Percentiles rank a stretch among this genome's conserved stretches.
Evolutionary conservation across 2,888 invertebrate species (phyloP).

Genomic region (Diloba caeruleocephala): DNA sequence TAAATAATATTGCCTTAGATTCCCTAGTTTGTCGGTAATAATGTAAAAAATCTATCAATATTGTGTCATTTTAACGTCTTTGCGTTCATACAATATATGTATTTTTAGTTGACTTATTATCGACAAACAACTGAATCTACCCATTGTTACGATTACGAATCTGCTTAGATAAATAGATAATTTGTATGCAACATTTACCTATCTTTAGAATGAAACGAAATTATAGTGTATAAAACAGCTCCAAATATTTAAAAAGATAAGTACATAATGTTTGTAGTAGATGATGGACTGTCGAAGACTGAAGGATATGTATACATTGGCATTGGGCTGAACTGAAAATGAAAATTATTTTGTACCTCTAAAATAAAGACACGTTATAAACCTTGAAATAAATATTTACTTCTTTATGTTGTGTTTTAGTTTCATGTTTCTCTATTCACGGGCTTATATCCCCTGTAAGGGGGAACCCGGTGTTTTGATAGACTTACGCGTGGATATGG

Average conservation of each 20-base stretch:
- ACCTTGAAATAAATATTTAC: constrained; percentile 77
- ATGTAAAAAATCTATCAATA: no score
- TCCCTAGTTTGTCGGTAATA: constrained; percentile 34
- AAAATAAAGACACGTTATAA: constrained; percentile 72
- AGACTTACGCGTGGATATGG: no score
- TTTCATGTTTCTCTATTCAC: no score
- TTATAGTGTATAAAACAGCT: constrained; percentile 25
- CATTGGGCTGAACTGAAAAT: constrained; percentile 62
- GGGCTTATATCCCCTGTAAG: no score
- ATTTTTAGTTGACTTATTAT: constrained; percentile 4
- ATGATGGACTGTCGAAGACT: constrained; percentile 58
- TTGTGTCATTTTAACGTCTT: no score
- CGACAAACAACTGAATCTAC: constrained; percentile 20
- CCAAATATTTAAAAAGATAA: constrained; percentile 24
- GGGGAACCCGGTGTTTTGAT: no score
- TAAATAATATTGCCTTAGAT: constrained; percentile 25
- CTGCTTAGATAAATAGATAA: constrained; percentile 17
- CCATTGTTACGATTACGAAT: constrained; percentile 15
- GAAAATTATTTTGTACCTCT: constrained; percentile 70
- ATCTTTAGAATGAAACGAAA: constrained; percentile 31
- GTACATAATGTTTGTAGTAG: constrained; percentile 40
- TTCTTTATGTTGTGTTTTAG: constrained; percentile 43
- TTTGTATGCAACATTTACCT: no score
- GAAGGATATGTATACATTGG: constrained; percentile 56
- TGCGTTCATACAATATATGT: constrained; percentile 1